A percentile compares a stretch with the other conserved stretches of the same genome.
phyloP scores from a whole-genome alignment of 2,113 vertebrate genomes.

The Willisornis vidua region DNA sequence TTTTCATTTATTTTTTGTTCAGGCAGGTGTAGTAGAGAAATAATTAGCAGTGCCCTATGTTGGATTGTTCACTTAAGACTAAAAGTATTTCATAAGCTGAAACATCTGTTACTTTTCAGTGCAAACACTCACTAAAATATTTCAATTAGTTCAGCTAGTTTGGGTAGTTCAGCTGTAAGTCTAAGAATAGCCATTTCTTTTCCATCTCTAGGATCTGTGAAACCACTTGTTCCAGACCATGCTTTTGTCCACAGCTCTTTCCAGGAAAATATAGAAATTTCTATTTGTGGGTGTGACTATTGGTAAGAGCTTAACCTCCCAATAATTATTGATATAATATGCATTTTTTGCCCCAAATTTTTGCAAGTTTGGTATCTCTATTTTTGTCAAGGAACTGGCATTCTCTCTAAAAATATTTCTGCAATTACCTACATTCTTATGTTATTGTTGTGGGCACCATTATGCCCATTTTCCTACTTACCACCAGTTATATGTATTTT shows the following conservation, averaged over 20 bases:
- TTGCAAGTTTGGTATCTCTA: neutral
- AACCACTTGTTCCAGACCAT: neutral
- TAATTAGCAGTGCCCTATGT: neutral
- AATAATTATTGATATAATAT: neutral
- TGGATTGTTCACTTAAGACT: neutral
- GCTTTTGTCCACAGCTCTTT: neutral
- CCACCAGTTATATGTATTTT: neutral
- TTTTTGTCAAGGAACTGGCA: neutral
- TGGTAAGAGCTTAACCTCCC: neutral
- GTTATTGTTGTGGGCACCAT: neutral
- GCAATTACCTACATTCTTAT: neutral
- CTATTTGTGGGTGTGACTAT: neutral
- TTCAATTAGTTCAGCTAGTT: neutral
- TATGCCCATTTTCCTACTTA: neutral
- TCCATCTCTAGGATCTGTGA: neutral
- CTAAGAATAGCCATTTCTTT: neutral
- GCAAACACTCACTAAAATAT: neutral
- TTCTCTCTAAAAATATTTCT: neutral
- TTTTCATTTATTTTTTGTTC: neutral
- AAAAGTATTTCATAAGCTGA: neutral
- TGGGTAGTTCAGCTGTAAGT: neutral
- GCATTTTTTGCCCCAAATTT: neutral
- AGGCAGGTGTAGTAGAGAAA: neutral
- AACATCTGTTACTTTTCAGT: neutral
- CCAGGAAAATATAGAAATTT: neutral